Evolutionary conservation across 2,113 vertebrate genomes (phyloP).

Genomic region (Albula glossodonta): DNA sequence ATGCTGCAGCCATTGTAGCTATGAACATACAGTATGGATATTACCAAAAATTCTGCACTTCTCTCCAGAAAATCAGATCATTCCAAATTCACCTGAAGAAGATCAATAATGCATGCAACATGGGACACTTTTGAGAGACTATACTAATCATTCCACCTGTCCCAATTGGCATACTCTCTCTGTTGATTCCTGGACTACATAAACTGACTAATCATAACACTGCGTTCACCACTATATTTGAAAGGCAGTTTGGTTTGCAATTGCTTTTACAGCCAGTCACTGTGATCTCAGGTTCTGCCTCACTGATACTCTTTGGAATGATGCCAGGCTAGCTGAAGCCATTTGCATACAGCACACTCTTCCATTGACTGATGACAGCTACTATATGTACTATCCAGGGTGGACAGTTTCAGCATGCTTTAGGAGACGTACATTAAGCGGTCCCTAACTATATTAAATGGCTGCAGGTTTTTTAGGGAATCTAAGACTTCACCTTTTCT

Average conservation of each 20-base stretch:
- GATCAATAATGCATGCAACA: too few species aligned
- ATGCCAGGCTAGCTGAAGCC: not conserved
- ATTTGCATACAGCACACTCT: not conserved
- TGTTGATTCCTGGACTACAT: not conserved
- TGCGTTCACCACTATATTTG: not conserved
- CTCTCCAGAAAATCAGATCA: too few species aligned
- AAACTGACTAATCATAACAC: not conserved
- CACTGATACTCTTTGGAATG: not conserved
- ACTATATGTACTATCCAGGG: not conserved
- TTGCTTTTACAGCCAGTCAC: not conserved
- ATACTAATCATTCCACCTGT: too few species aligned
- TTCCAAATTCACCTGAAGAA: too few species aligned
- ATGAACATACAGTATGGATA: too few species aligned
- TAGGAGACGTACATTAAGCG: not conserved
- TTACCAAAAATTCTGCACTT: too few species aligned
- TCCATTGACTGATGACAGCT: not conserved
- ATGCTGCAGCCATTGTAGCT: too few species aligned
- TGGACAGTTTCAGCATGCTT: not conserved
- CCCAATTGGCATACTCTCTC: not conserved
- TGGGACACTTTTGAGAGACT: not conserved
- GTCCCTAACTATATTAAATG: not conserved
- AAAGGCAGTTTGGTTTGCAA: not conserved
- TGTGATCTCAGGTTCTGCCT: not conserved
- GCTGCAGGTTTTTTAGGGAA: conserved; percentile 22
- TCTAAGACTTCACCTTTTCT: conserved; percentile 32